phyloP scores from a whole-genome alignment of 2,888 invertebrate genomes.

The Melieria picta region DNA sequence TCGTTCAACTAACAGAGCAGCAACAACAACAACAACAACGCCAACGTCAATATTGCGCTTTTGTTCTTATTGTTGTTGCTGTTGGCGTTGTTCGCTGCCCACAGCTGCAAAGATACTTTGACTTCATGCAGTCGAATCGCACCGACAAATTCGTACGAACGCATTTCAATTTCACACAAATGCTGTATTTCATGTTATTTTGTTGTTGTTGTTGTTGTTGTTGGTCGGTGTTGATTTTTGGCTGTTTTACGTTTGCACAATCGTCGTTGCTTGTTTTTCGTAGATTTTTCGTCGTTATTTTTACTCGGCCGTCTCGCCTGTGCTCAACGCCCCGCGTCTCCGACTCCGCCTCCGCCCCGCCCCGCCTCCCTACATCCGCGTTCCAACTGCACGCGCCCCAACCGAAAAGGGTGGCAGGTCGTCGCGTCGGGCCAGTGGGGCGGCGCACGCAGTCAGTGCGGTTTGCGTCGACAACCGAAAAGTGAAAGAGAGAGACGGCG shows the following conservation, averaged over 20 bases:
- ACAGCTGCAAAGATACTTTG: no score
- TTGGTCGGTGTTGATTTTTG: background rate
- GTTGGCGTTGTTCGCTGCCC: no score
- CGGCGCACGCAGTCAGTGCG: no score
- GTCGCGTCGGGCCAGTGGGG: no score
- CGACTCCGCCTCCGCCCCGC: no score
- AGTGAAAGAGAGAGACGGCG: constrained; percentile 36
- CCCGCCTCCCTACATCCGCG: no score
- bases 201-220: constrained; percentile 7
- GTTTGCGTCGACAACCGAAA: background rate
- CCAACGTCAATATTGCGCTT: no score
- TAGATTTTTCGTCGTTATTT: background rate
- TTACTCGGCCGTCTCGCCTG: background rate
- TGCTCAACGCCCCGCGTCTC: no score
- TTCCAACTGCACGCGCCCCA: background rate
- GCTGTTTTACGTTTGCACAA: constrained; percentile 18
- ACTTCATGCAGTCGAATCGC: no score
- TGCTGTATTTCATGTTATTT: constrained; percentile 4
- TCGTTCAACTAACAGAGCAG: no score
- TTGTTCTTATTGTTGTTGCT: no score
- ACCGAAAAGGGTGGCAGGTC: no score
- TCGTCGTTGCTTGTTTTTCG: background rate
- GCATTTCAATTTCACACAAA: background rate
- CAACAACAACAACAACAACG: background rate
- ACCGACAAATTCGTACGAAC: background rate